Base-by-base conservation (phyloP, 2,888 invertebrate species). In the Portevinia maculata region DNA sequence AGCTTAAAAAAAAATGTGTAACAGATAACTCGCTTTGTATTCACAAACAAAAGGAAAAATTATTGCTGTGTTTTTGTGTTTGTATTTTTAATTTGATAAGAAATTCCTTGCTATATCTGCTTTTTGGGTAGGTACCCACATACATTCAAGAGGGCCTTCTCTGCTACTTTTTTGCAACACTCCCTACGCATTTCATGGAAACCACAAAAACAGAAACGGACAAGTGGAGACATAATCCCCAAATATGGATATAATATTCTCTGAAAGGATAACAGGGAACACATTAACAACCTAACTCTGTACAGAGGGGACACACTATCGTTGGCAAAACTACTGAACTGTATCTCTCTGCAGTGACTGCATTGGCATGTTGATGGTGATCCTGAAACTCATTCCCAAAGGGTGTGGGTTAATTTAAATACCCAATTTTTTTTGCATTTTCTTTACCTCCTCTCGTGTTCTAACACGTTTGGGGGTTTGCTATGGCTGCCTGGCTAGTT, bases 351-450 rank as follows among this genome's bases (percentile, higher is more conserved):
- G 57, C 57, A 67, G 65, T 65, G 9, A 46, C 46, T 24, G 24
- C 5, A 60, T 59, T 11, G 65, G 37, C 39, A n/a, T n/a, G n/a
- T n/a, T n/a, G 44, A 65, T 60, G 21, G 21, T 48, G 60, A 79
- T 59, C 41, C 73, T 67, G 62, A 64, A 81, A 64, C 19, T 52
- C 62, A 70, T 64, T 39, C 69, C 70, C 19, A 52, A n/a, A 44
- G 81, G 70, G 75, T 59, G 46, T 70, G 70, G 59, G 75, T 64
- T 81, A 81, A 65, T 81, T 81, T 75, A 70, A 75, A 75, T 81
- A 75, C 62, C 74, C 69, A 37, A 79, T 24, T 34, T 44, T 15
- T 62, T 39, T 65, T 44, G 9, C 19, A 46, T 52, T 39, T 44
- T 6, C 7, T 32, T 39, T n/a, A 17, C 9, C 11, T 15, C 19